Base-by-base conservation (phyloP, 2,888 invertebrate genomes). In the Torymus texanus region DNA sequence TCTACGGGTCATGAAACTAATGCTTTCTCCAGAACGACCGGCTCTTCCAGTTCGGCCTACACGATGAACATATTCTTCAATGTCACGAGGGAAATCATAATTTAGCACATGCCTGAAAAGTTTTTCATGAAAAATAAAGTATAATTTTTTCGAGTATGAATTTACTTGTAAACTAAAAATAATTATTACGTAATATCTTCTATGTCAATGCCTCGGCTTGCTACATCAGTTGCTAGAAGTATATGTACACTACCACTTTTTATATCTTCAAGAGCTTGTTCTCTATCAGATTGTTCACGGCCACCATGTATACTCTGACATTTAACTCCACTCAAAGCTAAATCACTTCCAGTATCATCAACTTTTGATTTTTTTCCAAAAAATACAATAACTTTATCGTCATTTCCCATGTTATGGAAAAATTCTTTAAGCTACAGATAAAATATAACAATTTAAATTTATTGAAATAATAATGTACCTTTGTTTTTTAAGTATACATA, bases 41-140 rank as follows among this genome's bases (percentile, higher is more conserved):
- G 98, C 98, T 78, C 98, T 93, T 0, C 98, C 98, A 0, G 98
- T 98, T 80, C 98, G 93, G 0, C 98, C 98, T n/a, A 98, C 97
- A 81, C 98, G 93, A 88, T 98, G 98, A 0, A 97, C 97, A 91
- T 98, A 98, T 87, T 98, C 98, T 89, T 98, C 98, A 85, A 98
- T 97, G 86, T 97, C 97, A 16, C 95, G 93, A 0, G 98, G 98
- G 87, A 98, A 98, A 90, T 98, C 98, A 85, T 94, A 96, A 90
- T 98, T 98, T 41, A 98, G 91, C 1, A 98, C 97, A 90, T 97
- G 93, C 12, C 94, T 94, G 87, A 61, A 91, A 89, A 82, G 29
- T 53, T 2, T 55, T 55, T 14, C 16, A 56, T 58, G 63, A 41
- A 41, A 58, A 51, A 21, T 66, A 68, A 29, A 65, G 51, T 18